A percentile compares a stretch with the other conserved stretches of the same genome.
These are phyloP conservation scores for Tapirus indicus DNA, from an alignment of 2,797 vertebrate genomes.

Conservation along the genomic window DNA sequence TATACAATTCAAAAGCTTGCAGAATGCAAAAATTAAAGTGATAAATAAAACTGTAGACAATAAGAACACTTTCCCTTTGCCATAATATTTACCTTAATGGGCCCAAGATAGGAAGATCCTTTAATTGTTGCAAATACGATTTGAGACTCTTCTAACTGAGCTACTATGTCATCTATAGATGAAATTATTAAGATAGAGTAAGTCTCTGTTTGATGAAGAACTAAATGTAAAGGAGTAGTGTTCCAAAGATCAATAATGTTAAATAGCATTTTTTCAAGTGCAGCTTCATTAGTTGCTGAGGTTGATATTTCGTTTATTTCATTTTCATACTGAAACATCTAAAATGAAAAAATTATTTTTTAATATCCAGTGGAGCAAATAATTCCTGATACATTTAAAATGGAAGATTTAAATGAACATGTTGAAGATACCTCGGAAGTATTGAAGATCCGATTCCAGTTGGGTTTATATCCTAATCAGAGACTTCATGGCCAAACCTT, in stretches of 20 bases:
- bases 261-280: constrained; percentile 84
- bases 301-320: constrained; percentile 85
- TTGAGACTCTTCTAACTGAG: constrained; percentile 87
- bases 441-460: too few relatives aligned
- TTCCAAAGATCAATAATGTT: constrained; percentile 86
- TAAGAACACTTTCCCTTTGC: not conserved
- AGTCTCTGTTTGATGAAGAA: constrained; percentile 78
- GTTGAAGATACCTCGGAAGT: not conserved
- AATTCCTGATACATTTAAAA: not conserved
- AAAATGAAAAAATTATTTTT: constrained; percentile 27
- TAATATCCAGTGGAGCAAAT: not conserved
- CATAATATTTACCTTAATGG: constrained; percentile 84
- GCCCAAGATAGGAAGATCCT: constrained; percentile 83
- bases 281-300: constrained; percentile 85
- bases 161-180: constrained; percentile 83
- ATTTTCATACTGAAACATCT: constrained; percentile 84
- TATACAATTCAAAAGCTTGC: not conserved
- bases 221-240: constrained; percentile 83
- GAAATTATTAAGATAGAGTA: constrained; percentile 81
- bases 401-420: not conserved
- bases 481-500: not conserved
- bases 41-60: not conserved
- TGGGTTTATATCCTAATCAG: not conserved
- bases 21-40: not conserved
- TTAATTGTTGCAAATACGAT: constrained; percentile 84